Conservation (phyloP, 1,140 invertebrate genomes). For the Calosoma granatense region DNA sequence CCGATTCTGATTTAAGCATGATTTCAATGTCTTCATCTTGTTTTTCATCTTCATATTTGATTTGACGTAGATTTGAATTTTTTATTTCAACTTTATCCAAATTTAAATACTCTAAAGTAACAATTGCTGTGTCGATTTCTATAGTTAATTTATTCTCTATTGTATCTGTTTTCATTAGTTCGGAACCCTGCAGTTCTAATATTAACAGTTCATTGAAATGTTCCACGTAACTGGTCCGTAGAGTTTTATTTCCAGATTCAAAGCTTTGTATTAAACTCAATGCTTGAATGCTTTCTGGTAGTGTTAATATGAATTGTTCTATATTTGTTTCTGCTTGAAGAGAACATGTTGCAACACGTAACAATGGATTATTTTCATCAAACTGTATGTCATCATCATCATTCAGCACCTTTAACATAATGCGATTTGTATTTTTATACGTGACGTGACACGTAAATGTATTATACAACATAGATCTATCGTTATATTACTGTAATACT, state of each 20-base stretch:
- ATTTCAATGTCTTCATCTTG: constrained; percentile 25
- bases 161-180: constrained; percentile 21
- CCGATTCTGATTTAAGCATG: constrained; percentile 24
- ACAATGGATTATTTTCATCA: constrained; percentile 29
- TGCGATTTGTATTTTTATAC: constrained; percentile 1
- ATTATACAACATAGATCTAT: neutral
- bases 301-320: constrained; percentile 33
- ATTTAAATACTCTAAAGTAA: constrained; percentile 35
- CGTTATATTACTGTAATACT: constrained; percentile 1
- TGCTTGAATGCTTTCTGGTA: constrained; percentile 46
- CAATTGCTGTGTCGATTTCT: constrained; percentile 35
- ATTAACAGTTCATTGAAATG: constrained; percentile 43
- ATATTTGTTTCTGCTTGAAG: constrained; percentile 38
- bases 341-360: constrained; percentile 47
- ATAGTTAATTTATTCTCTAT: constrained; percentile 27
- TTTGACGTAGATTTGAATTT: constrained; percentile 29
- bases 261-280: constrained; percentile 34
- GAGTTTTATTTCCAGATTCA: constrained; percentile 40
- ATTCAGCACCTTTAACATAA: constrained; percentile 26
- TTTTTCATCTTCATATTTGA: constrained; percentile 24
- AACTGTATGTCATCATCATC: constrained; percentile 27
- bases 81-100: constrained; percentile 34
- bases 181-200: constrained; percentile 49
- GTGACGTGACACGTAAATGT: neutral
- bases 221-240: constrained; percentile 41